Percentiles rank a stretch among this genome's conserved stretches.
Evolutionary conservation across 2,888 invertebrate genomes (phyloP).

Genomic region (Metellina segmentata): DNA sequence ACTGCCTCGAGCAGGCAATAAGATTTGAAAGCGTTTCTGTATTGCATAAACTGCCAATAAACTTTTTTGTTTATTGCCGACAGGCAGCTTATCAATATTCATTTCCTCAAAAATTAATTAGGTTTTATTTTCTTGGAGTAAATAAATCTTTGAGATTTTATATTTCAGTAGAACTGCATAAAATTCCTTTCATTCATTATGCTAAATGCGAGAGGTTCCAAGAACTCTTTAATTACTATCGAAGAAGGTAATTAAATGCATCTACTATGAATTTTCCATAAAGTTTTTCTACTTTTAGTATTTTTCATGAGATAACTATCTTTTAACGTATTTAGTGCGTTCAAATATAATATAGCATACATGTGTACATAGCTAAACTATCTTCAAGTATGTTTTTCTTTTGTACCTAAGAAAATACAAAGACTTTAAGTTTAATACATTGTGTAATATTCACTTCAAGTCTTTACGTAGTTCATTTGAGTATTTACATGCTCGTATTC

Average conservation of each 20-base stretch:
- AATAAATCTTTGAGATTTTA: background rate
- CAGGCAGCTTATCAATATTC: background rate
- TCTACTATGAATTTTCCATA: background rate
- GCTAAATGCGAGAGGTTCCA: background rate
- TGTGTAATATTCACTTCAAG: too few species aligned
- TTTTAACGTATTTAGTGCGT: too few species aligned
- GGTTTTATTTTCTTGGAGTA: background rate
- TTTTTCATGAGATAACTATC: too few species aligned
- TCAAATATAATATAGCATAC: too few species aligned
- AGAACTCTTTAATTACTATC: background rate
- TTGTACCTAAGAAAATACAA: too few species aligned
- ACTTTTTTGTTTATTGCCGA: background rate
- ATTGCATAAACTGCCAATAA: background rate
- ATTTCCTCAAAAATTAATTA: background rate
- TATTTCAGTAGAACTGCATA: background rate
- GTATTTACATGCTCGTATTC: too few species aligned
- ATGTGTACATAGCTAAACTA: too few species aligned
- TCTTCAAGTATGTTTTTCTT: too few species aligned
- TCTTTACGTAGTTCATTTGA: too few species aligned
- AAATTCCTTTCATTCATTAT: background rate
- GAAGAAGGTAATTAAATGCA: background rate
- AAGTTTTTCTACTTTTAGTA: background rate
- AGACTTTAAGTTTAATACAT: too few species aligned
- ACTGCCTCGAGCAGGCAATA: background rate
- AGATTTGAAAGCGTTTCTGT: background rate